Base-by-base conservation (phyloP, 2,888 invertebrate genomes). In the Apomyelois bistriatella region DNA sequence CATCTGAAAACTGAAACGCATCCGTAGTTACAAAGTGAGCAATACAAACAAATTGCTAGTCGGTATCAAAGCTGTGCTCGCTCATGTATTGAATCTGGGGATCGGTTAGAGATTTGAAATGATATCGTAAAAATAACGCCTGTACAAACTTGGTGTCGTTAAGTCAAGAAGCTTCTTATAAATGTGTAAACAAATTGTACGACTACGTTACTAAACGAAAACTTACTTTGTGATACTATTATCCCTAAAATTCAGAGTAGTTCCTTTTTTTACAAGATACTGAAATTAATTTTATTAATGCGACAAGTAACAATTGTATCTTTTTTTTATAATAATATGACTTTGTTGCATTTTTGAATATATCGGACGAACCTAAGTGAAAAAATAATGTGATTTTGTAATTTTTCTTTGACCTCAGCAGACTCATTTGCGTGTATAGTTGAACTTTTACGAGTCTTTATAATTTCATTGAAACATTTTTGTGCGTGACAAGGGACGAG, bases 401-500 rank as follows among this genome's bases (percentile, higher is more conserved):
- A 22, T 22, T 22, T 22, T 22, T 3, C 2, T 3, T 22, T 22
- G 30, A 53, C 49, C 47, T 47, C 28, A 46, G 46, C 53, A 22
- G 16, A 37, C 43, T 48, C 52, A 55, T 43, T 46, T 46, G 46
- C 46, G 32, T 60, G 52, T 51, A 30, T 6, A 52, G 50, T 32
- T 43, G 48, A 57, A 56, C 51, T 64, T 65, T 48, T 52, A 38
- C 13, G 15, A 38, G 47, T 52, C 59, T 60, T 62, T 58, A 51
- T 50, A 57, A 56, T 48, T 53, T 59, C 55, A 62, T 56, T 59
- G 55, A 59, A 59, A 57, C 55, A 59, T 59, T 62, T 56, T 5
- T 55, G 40, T 54, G 46, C 49, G 48, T 36, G 52, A 51, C 53
- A 58, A 56, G 58, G 56, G 47, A 57, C 58, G 50, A 66, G 58